These are phyloP conservation scores for Oryzias melastigma DNA, from an alignment of 2,113 vertebrate species.

Conservation along the genomic window DNA sequence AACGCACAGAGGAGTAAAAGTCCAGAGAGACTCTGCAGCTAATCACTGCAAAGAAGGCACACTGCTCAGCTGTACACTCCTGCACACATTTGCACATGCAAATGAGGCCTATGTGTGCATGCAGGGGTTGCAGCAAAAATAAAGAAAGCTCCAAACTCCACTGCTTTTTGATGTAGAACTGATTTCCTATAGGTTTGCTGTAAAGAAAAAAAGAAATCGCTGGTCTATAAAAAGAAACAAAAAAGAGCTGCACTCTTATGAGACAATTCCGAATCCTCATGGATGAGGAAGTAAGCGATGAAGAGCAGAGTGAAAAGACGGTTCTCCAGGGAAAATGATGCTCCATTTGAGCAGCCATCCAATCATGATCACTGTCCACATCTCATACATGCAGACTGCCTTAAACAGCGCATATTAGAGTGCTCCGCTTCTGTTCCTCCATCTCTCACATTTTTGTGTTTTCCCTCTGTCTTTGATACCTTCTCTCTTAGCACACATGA, in stretches of 20 bases:
- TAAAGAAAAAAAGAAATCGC: conserved; percentile 15
- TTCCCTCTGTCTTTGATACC: conserved; percentile 27
- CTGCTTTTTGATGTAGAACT: conserved; percentile 13
- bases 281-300: conserved; percentile 33
- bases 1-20: conserved; percentile 49
- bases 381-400: conserved; percentile 32
- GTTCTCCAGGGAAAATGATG: conserved; percentile 34
- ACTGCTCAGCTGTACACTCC: conserved; percentile 35
- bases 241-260: conserved; percentile 47
- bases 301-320: conserved; percentile 10
- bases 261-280: conserved; percentile 58
- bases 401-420: conserved; percentile 29
- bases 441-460: conserved; percentile 19
- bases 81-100: conserved; percentile 46
- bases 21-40: conserved; percentile 56
- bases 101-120: conserved; percentile 7
- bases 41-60: conserved; percentile 64
- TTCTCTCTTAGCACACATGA: conserved; percentile 18
- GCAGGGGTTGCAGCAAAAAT: conserved; percentile 16
- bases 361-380: conserved; percentile 40
- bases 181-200: conserved; percentile 10
- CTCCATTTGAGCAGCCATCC: conserved; percentile 45
- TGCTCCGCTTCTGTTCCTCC: conserved; percentile 20
- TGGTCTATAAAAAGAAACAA: conserved; percentile 16
- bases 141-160: conserved; percentile 34